A percentile compares a stretch with the other conserved stretches of the same genome.
These are phyloP conservation scores for Drosophila neoperkinsi DNA, from an alignment of 2,888 invertebrate genomes.

Conservation along the genomic window DNA sequence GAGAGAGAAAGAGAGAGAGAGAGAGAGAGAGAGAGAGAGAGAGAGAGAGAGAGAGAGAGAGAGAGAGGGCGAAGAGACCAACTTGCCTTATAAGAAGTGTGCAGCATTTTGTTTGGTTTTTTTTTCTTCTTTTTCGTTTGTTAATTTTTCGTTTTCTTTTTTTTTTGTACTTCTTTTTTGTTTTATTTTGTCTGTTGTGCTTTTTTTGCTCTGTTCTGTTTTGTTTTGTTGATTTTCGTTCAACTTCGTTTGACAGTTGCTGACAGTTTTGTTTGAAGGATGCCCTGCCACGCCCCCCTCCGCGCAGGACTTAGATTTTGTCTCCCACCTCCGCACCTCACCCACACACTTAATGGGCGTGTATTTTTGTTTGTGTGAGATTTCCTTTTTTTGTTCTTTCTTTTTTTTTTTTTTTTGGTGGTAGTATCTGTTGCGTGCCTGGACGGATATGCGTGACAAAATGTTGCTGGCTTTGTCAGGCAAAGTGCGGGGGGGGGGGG, in stretches of 20 bases:
- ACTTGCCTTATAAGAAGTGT: slow-evolving; percentile 14
- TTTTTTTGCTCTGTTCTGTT: slow-evolving; percentile 34
- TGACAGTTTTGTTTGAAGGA: slow-evolving; percentile 77
- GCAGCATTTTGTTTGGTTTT: slow-evolving; percentile 37
- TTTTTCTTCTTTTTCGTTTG: slow-evolving; percentile 15
- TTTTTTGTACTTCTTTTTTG: slow-evolving; percentile 16
- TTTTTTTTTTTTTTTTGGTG: neutral
- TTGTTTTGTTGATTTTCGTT: slow-evolving; percentile 71
- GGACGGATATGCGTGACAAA: slow-evolving; percentile 57
- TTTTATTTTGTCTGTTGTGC: slow-evolving; percentile 30
- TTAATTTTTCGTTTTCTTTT: slow-evolving; percentile 22
- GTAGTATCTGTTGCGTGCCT: slow-evolving; percentile 60
- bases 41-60: neutral
- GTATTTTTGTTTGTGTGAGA: slow-evolving; percentile 25
- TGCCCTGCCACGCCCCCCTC: slow-evolving; percentile 43
- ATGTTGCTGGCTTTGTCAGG: slow-evolving; percentile 37
- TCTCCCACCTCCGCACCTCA: slow-evolving; percentile 8
- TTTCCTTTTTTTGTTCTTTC: slow-evolving; percentile 5
- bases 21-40: neutral
- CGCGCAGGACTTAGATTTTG: slow-evolving; percentile 51
- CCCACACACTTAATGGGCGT: slow-evolving; percentile 20
- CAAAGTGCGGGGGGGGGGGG: neutral
- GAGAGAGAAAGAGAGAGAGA: neutral
- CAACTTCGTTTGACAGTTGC: slow-evolving; percentile 80
- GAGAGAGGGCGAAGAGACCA: slow-evolving; percentile 9